Evolutionary conservation across 2,113 vertebrate genomes (phyloP).

Genomic region (Pelecanoides urinatrix): DNA sequence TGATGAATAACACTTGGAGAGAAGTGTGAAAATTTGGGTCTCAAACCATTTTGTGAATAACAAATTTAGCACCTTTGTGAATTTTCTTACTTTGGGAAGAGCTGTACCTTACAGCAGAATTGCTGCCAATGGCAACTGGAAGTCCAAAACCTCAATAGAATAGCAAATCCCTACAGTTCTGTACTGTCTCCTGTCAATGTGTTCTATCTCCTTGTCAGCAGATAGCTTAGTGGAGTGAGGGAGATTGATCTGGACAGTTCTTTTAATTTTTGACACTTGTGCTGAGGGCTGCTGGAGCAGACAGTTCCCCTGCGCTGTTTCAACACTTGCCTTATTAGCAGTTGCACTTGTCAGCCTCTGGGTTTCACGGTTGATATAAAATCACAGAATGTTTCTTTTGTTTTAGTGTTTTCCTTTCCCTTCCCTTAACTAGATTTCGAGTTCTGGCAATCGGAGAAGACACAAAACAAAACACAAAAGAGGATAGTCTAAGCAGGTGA

Average conservation of each 20-base stretch:
- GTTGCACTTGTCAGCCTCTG: not conserved
- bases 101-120: not conserved
- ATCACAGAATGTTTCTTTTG: not conserved
- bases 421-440: constrained; percentile 77
- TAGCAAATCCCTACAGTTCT: not conserved
- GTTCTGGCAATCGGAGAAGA: constrained; percentile 83
- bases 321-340: not conserved
- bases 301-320: not conserved
- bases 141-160: not conserved
- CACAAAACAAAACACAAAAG: constrained; percentile 40
- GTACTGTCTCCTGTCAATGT: not conserved
- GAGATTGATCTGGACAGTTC: not conserved
- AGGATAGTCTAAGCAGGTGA: constrained; percentile 74
- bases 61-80: not conserved
- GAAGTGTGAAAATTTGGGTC: not conserved
- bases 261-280: not conserved
- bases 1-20: not conserved
- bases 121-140: not conserved
- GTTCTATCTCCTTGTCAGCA: not conserved
- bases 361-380: not conserved
- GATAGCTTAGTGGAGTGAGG: not conserved
- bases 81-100: not conserved
- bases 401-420: not conserved
- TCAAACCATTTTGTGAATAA: not conserved
- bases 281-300: not conserved